Conservation (phyloP, 2,797 vertebrate species). For the Mus spretus region DNA sequence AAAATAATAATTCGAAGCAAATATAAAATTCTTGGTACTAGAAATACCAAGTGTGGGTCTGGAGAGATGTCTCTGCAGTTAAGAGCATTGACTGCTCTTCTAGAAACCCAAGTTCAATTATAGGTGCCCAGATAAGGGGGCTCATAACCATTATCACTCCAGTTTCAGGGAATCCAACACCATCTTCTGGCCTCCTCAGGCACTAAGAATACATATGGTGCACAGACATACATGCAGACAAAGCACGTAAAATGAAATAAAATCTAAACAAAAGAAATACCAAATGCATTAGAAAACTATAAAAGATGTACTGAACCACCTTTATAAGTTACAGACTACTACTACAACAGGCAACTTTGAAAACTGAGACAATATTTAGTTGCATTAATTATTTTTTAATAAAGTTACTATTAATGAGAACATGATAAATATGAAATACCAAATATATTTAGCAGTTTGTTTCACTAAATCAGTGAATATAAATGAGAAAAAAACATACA, state of each 20-base stretch:
- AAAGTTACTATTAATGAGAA: constrained; percentile 33
- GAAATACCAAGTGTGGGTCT: not conserved
- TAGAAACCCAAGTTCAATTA: not conserved
- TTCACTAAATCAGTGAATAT: constrained; percentile 6
- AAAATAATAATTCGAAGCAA: constrained; percentile 2
- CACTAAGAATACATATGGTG: not conserved
- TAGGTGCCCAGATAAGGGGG: not conserved
- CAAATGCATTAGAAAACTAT: not conserved
- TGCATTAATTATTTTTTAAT: not conserved
- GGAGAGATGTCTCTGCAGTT: not conserved
- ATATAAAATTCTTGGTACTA: not conserved
- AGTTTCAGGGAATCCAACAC: not conserved
- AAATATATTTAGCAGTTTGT: not conserved
- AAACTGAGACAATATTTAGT: not conserved
- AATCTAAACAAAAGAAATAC: not conserved
- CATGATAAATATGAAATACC: constrained; percentile 39
- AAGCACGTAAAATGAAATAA: not conserved
- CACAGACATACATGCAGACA: not conserved
- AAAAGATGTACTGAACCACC: not conserved
- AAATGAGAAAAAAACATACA: not conserved
- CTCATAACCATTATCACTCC: not conserved
- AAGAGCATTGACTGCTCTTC: not conserved
- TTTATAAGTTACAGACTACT: not conserved
- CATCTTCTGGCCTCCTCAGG: not conserved
- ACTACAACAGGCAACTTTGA: not conserved